phyloP scores from a whole-genome alignment of 2,797 vertebrate genomes.

The Molossus molossus region DNA sequence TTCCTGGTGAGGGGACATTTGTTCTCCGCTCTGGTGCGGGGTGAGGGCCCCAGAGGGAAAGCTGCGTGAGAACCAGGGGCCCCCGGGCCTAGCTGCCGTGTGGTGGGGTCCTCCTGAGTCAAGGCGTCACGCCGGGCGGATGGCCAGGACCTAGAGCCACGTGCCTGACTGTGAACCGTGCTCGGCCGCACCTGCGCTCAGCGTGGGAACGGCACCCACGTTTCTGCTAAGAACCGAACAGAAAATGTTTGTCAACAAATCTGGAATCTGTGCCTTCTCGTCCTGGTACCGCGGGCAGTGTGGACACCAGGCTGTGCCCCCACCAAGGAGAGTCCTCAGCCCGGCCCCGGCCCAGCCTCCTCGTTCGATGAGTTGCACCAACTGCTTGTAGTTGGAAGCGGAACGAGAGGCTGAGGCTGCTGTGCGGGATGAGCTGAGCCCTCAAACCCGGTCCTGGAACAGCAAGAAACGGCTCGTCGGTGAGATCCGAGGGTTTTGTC shows the following conservation, averaged over 20 bases:
- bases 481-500: conserved; percentile 26
- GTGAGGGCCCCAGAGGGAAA: neutral
- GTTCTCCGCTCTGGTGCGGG: neutral
- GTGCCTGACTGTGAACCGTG: neutral
- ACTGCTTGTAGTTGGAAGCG: neutral
- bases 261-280: neutral
- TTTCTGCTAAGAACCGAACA: conserved; percentile 22
- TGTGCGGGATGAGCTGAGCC: conserved; percentile 69
- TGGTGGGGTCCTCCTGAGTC: neutral
- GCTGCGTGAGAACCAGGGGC: neutral
- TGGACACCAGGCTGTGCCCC: neutral
- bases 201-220: neutral
- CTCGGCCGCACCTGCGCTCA: neutral
- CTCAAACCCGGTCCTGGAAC: conserved; percentile 64
- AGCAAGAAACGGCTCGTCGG: conserved; percentile 27
- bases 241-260: neutral
- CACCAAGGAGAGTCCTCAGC: neutral
- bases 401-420: conserved; percentile 58
- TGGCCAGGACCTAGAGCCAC: neutral
- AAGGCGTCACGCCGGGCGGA: neutral
- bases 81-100: neutral
- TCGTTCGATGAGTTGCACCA: conserved; percentile 65
- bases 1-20: neutral
- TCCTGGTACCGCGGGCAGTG: neutral
- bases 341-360: neutral